Evolutionary conservation across 1,140 invertebrate species (phyloP), one percentile per base, ranked within the genome.

Genomic region (Drosophila quadrilineata): DNA sequence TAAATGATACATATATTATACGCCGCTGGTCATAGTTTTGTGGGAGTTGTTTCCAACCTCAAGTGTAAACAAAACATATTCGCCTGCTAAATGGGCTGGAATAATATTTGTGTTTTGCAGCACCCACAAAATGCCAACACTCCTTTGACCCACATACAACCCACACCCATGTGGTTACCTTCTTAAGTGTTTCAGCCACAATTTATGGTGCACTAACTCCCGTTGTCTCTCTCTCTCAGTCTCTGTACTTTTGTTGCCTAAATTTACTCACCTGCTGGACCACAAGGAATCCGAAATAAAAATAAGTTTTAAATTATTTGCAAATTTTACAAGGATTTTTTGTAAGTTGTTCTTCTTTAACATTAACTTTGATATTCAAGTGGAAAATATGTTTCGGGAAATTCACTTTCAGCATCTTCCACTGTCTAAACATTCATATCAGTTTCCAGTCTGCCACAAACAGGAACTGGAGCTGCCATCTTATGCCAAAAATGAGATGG

Each of bases 351-450:
- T 35, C 14, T 14, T n/a, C 10, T 14, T 5, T 35, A 9, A 14
- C 10, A 35, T 35, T 14, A 12, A 35, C 3, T 14, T 3, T 14
- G 3, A 14, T n/a, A 0, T 35, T 35, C 14, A 12, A 14, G 10
- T 14, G 14, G 33, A 35, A n/a, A 14, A 14, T 35, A 14, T 35
- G 19, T 6, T 8, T 5, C n/a, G 28, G 6, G 12, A n/a, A n/a
- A n/a, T n/a, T n/a, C n/a, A n/a, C n/a, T n/a, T n/a, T n/a, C n/a
- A n/a, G n/a, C n/a, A n/a, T n/a, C n/a, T n/a, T 12, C 4, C 26
- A n/a, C 54, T 58, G 21, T 38, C 41, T 36, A 48, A 48, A 38
- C 2, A 9, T 40, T 40, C n/a, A 21, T 58, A 48, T 58, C 54
- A 48, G 41, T 12, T 36, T 3, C 28, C 22, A 28, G 3, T 19